These are phyloP conservation scores for Styela clava DNA, from an alignment of 23 tunicate species.

Conservation along the genomic window DNA sequence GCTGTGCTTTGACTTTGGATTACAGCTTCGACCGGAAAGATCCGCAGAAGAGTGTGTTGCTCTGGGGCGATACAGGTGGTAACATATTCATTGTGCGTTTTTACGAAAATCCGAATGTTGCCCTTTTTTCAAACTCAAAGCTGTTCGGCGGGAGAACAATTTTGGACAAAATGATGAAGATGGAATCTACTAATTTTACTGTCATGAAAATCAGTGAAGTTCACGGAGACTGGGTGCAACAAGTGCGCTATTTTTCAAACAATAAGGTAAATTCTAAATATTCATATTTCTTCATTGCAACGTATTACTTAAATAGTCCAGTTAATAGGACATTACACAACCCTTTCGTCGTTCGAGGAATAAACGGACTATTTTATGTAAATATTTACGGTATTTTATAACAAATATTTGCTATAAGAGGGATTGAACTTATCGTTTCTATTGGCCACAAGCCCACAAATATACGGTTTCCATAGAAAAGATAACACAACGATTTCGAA, in stretches of 20 bases:
- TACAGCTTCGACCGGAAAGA: slow-evolving; percentile 47
- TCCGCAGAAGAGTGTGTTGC: slow-evolving; percentile 36
- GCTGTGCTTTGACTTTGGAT: slow-evolving; percentile 73
- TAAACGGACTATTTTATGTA: not conserved
- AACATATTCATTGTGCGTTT: slow-evolving; percentile 54
- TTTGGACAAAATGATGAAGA: slow-evolving; percentile 22
- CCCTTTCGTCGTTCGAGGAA: not conserved
- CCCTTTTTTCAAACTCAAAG: slow-evolving; percentile 44
- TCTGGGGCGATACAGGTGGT: slow-evolving; percentile 93
- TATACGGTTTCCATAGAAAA: too few species aligned
- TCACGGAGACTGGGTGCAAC: slow-evolving; percentile 75
- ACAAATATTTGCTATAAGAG: not conserved
- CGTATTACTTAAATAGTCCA: not conserved
- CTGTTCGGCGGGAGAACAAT: slow-evolving; percentile 31
- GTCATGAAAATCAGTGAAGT: slow-evolving; percentile 30
- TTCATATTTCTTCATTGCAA: not conserved
- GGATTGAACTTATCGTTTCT: too few species aligned
- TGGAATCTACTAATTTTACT: slow-evolving; percentile 11
- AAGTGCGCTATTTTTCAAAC: slow-evolving; percentile 64
- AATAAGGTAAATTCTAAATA: slow-evolving; percentile 38
- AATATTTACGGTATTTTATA: not conserved
- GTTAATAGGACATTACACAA: not conserved
- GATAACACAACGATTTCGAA: too few species aligned
- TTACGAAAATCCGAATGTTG: slow-evolving; percentile 60
- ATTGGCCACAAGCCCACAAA: too few species aligned